phyloP scores from a whole-genome alignment of 2,888 invertebrate genomes.

The Anarsia innoxiella region DNA sequence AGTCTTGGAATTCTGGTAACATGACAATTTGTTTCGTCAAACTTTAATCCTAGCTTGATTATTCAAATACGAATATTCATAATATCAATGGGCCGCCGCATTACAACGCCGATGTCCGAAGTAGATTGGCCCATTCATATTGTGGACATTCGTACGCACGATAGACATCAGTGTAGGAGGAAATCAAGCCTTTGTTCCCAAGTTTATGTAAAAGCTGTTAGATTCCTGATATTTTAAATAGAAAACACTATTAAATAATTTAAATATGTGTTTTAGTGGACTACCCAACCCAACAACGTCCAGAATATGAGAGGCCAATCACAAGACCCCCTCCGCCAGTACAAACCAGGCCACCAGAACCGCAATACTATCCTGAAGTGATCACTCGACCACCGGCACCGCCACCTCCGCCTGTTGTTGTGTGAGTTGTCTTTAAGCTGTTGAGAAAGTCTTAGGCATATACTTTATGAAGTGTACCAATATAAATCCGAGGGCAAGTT shows the following conservation, averaged over 20 bases:
- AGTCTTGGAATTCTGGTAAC: constrained; percentile 15
- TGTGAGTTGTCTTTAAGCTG: not conserved
- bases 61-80: not conserved
- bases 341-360: not conserved
- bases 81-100: not conserved
- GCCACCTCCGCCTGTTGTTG: constrained; percentile 12
- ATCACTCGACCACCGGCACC: constrained; percentile 17
- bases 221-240: not conserved
- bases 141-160: not conserved
- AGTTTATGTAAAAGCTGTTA: not conserved
- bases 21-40: not conserved
- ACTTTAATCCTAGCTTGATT: no score
- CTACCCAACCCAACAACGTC: not conserved
- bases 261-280: not conserved
- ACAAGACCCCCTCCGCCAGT: not conserved
- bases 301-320: constrained; percentile 10
- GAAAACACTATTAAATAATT: not conserved
- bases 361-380: constrained; percentile 20
- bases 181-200: not conserved
- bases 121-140: not conserved
- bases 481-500: not conserved
- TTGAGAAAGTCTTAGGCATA: not conserved
- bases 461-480: not conserved
- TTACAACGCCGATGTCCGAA: not conserved
- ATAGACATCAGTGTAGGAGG: no score